phyloP scores from a whole-genome alignment of 2,888 invertebrate genomes.

The Morpho deidamia region DNA sequence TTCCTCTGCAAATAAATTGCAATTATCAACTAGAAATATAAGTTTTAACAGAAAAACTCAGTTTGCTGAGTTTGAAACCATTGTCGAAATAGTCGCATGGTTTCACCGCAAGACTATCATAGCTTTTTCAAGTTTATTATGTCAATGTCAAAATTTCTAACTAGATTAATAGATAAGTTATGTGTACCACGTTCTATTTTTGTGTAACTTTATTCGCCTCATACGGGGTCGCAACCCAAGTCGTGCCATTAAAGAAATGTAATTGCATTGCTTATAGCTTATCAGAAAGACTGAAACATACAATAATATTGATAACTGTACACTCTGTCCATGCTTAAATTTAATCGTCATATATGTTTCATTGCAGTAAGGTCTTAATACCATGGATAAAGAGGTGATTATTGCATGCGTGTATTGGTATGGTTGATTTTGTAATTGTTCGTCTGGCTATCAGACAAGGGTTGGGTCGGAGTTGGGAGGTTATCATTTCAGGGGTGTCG shows the following conservation, averaged over 20 bases:
- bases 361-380: background rate
- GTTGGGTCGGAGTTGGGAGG: conserved; percentile 23
- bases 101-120: too few species aligned
- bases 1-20: too few species aligned
- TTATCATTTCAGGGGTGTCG: conserved; percentile 21
- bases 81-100: too few species aligned
- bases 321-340: background rate
- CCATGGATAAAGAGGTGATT: background rate
- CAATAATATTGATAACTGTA: conserved; percentile 12
- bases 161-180: too few species aligned
- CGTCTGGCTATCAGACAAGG: conserved; percentile 12
- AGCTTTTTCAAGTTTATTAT: too few species aligned
- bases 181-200: too few species aligned
- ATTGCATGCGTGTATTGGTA: background rate
- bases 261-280: conserved; percentile 4
- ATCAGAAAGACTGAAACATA: conserved; percentile 18
- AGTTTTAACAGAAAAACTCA: too few species aligned
- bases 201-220: too few species aligned
- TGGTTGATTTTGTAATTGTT: background rate
- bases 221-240: too few species aligned
- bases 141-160: too few species aligned
- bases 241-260: background rate
- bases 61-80: too few species aligned
- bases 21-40: too few species aligned
- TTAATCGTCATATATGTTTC: background rate